Evolutionary conservation across 2,113 vertebrate species (phyloP).

Genomic region (Malurus alboscapulatus): DNA sequence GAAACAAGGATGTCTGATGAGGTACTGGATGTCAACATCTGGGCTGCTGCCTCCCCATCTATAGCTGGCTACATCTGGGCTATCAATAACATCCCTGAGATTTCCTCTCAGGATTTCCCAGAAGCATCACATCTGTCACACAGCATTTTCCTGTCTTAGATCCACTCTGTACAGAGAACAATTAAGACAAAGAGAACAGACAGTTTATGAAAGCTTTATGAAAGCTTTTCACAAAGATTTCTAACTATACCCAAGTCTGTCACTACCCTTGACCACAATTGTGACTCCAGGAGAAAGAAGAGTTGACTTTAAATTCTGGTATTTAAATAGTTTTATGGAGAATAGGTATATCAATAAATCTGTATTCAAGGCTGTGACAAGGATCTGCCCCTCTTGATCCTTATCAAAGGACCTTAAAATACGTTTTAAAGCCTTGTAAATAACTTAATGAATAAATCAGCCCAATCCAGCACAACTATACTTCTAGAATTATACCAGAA

Average conservation of each 20-base stretch:
- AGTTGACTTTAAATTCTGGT: not conserved
- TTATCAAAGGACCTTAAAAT: not conserved
- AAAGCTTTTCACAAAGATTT: not conserved
- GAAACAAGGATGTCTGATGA: not conserved
- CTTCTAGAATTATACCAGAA: not conserved
- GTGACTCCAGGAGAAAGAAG: not conserved
- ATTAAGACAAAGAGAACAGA: not conserved
- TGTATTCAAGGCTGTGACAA: not conserved
- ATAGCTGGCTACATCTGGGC: not conserved
- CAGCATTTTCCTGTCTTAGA: not conserved
- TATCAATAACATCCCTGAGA: not conserved
- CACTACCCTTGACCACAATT: not conserved
- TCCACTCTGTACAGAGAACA: not conserved
- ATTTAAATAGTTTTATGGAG: not conserved
- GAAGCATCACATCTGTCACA: not conserved
- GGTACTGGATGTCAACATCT: no score
- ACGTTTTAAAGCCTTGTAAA: not conserved
- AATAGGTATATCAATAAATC: fast-evolving
- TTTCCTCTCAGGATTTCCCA: not conserved
- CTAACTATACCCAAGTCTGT: not conserved
- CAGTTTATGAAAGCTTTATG: not conserved
- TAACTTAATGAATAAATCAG: not conserved
- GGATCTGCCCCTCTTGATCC: not conserved
- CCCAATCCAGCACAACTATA: not conserved
- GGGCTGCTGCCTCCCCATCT: not conserved